Base-by-base conservation (phyloP, 2,888 invertebrate genomes). In the Protonemura montana region DNA sequence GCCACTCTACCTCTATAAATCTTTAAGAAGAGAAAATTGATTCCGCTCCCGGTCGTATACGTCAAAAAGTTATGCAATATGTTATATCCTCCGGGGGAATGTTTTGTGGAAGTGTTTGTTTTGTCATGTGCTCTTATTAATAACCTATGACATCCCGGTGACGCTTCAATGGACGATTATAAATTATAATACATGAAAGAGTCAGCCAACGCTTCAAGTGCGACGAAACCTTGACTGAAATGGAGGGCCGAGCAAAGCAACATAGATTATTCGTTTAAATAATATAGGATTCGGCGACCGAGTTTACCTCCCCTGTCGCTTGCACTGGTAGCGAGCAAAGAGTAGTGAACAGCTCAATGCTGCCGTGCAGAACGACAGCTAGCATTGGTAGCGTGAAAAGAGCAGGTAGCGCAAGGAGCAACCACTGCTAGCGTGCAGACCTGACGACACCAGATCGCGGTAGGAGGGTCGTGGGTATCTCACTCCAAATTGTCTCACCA, bases 211-310 rank as follows among this genome's bases (percentile, higher is more conserved):
- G 59, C 21, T 59, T 59, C 59, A 59, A 59, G 59, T 59, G 21
- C 59, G 59, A 59, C 59, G 59, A 59, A 59, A 59, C 59, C 59
- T 59, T 59, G 59, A 59, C 59, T 59, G 59, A 59, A 59, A 59
- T 59, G 59, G 13, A 21, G 59, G 16, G 59, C 59, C 59, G 59
- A 10, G 59, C 21, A 59, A 59, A 59, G 59, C 59, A 59, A 21
- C 59, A 59, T 59, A 59, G 59, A 59, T 59, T 59, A 59, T 59
- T 59, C 59, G 59, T 59, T 59, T 59, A 59, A 59, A 59, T 59
- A 59, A 59, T 59, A 13, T 59, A 59, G 16, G 59, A 59, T 59
- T 59, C 21, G 59, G 59, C 13, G 3, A 13, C 59, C 13, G 59
- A 59, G 16, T 13, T 59, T 13, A 7, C 41, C 41, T 41, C 41